phyloP scores from a whole-genome alignment of 2,888 invertebrate species.

The Caenorhabditis imperialis region DNA sequence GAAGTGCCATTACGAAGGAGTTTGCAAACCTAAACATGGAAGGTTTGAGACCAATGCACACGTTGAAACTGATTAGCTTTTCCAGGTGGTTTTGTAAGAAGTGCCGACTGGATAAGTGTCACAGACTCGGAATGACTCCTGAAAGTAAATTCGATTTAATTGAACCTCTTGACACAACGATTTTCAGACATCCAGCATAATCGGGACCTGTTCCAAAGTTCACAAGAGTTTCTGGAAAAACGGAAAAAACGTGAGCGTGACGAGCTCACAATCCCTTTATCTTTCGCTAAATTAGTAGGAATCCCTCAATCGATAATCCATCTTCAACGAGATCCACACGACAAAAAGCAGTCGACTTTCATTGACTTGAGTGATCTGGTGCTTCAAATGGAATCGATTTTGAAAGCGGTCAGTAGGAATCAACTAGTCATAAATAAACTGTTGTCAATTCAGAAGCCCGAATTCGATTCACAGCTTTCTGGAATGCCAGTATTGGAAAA shows the following conservation, averaged over 20 bases:
- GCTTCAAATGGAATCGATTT: background rate
- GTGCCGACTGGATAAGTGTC: slow-evolving; percentile 31
- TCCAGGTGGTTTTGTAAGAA: slow-evolving; percentile 33
- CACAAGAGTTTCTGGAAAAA: slow-evolving; percentile 22
- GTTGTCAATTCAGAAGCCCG: slow-evolving; percentile 3
- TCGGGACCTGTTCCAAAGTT: slow-evolving; percentile 18
- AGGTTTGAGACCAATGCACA: background rate
- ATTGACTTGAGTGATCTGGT: slow-evolving; percentile 19
- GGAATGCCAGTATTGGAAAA: slow-evolving; percentile 19
- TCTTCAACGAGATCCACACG: background rate
- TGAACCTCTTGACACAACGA: background rate
- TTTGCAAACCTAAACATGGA: slow-evolving; percentile 12
- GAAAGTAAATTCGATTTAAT: slow-evolving; percentile 21
- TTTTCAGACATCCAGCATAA: slow-evolving; percentile 38
- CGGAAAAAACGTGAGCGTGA: slow-evolving; percentile 2
- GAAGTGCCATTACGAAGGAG: slow-evolving; percentile 6
- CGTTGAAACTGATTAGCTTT: background rate
- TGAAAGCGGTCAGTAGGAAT: background rate
- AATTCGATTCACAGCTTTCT: background rate
- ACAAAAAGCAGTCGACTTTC: slow-evolving; percentile 1
- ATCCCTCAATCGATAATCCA: slow-evolving; percentile 15
- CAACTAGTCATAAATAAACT: background rate
- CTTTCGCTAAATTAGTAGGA: slow-evolving; percentile 22
- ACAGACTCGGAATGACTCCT: slow-evolving; percentile 23
- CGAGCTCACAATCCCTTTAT: slow-evolving; percentile 14